Evolutionary conservation across 2,113 vertebrate species (phyloP).

Genomic region (Trichomycterus rosablanca): DNA sequence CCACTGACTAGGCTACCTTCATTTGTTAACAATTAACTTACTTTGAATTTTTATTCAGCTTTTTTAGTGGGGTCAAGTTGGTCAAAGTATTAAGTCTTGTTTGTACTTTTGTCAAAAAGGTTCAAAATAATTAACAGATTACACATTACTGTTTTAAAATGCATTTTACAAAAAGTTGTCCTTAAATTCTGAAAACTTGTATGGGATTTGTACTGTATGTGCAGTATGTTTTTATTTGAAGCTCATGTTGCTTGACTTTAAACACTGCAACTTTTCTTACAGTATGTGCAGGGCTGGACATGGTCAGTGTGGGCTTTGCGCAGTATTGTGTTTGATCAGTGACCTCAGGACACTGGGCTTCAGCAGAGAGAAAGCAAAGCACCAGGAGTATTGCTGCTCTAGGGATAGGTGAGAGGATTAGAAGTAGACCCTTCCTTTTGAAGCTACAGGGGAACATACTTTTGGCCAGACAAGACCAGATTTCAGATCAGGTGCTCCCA

Average conservation of each 20-base stretch:
- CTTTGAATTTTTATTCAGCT: too few relatives aligned
- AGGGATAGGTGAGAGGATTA: slow-evolving; percentile 33
- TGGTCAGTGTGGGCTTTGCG: background rate
- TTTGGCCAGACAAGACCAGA: slow-evolving; percentile 12
- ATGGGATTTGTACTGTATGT: too few relatives aligned
- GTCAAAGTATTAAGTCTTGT: too few relatives aligned
- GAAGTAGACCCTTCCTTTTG: slow-evolving; percentile 23
- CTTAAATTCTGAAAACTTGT: too few relatives aligned
- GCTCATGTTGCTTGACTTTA: slow-evolving; percentile 7
- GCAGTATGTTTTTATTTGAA: slow-evolving; percentile 16
- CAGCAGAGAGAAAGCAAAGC: background rate
- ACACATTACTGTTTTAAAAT: too few relatives aligned
- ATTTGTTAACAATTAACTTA: too few relatives aligned
- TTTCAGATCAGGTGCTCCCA: slow-evolving; percentile 27
- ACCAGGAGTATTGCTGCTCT: slow-evolving; percentile 21
- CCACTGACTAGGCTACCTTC: too few relatives aligned
- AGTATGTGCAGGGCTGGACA: slow-evolving; percentile 17
- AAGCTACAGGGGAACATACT: slow-evolving; percentile 2
- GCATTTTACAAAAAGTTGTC: too few relatives aligned
- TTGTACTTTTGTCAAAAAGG: too few relatives aligned
- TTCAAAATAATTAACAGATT: too few relatives aligned
- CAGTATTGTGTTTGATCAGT: slow-evolving; percentile 33
- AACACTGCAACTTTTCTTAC: slow-evolving; percentile 17
- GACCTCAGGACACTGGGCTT: slow-evolving; percentile 5
- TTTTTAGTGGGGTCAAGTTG: too few relatives aligned